Percentiles rank a stretch among this genome's conserved stretches.
Evolutionary conservation across 2,888 invertebrate species (phyloP).

Genomic region (Linnaemya tessellans): DNA sequence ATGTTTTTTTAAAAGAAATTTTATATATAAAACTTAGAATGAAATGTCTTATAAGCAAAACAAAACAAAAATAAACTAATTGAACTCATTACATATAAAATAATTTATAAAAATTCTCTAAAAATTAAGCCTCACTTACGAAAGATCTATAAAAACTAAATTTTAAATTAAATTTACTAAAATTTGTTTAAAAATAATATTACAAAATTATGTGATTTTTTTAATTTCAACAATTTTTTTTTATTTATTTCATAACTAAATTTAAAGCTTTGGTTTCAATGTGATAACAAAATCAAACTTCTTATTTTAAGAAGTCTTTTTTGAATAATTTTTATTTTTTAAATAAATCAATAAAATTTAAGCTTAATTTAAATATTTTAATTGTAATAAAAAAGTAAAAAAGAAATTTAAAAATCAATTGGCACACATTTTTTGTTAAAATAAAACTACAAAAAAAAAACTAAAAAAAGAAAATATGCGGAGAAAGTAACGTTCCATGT

Average conservation of each 20-base stretch:
- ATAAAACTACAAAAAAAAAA: conserved; percentile 14
- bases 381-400: conserved; percentile 30
- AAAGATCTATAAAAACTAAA: conserved; percentile 45
- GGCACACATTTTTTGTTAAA: conserved; percentile 61
- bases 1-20: not conserved
- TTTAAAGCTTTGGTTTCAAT: conserved; percentile 75
- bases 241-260: conserved; percentile 68
- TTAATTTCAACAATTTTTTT: conserved; percentile 48
- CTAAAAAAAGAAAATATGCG: not conserved
- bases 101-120: conserved; percentile 67
- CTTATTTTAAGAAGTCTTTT: conserved; percentile 51
- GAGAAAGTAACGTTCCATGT: not conserved
- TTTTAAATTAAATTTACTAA: conserved; percentile 58
- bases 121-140: conserved; percentile 71
- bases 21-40: conserved; percentile 40
- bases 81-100: conserved; percentile 28
- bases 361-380: conserved; percentile 25
- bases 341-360: conserved; percentile 26
- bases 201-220: conserved; percentile 38
- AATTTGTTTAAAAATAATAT: conserved; percentile 38
- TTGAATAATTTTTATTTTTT: conserved; percentile 2
- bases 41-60: conserved; percentile 57
- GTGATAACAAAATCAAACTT: conserved; percentile 62
- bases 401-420: conserved; percentile 56
- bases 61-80: conserved; percentile 2